These are phyloP conservation scores for Dorcus hopei DNA, from an alignment of 2,888 invertebrate genomes.

Conservation along the genomic window DNA sequence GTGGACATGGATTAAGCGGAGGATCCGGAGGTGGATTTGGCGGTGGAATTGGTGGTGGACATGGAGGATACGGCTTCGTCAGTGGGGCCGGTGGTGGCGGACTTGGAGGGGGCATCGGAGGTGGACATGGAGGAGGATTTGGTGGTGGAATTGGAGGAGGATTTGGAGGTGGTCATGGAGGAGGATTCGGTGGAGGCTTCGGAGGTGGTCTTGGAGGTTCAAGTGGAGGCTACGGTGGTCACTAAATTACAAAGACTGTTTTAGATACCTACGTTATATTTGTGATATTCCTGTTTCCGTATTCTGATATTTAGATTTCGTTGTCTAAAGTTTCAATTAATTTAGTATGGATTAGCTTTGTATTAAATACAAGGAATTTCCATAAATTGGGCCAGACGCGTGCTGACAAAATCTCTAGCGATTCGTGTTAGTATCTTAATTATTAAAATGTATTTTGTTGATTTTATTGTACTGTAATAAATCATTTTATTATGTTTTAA, in stretches of 20 bases:
- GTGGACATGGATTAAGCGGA: not conserved
- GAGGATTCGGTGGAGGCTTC: not conserved
- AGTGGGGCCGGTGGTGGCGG: too few species aligned
- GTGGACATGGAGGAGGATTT: not conserved
- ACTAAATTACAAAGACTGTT: not conserved
- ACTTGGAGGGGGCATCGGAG: too few species aligned
- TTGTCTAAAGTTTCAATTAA: too few species aligned
- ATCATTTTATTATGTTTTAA: too few species aligned
- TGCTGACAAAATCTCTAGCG: too few species aligned
- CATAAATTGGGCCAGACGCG: not conserved
- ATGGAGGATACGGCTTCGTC: too few species aligned
- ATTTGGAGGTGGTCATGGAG: constrained; percentile 5
- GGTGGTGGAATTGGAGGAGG: constrained; percentile 4
- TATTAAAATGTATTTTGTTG: too few species aligned
- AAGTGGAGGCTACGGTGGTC: not conserved
- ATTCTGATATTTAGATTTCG: too few species aligned
- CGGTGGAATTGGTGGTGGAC: too few species aligned
- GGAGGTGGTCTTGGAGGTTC: not conserved
- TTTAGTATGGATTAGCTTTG: constrained; percentile 1
- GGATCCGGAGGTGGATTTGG: not conserved
- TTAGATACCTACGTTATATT: not conserved
- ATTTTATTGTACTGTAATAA: too few species aligned
- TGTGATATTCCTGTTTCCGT: not conserved
- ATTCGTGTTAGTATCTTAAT: too few species aligned
- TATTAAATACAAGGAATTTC: constrained; percentile 2